Evolutionary conservation across 1,140 invertebrate genomes (phyloP).

Genomic region (Apis florea): DNA sequence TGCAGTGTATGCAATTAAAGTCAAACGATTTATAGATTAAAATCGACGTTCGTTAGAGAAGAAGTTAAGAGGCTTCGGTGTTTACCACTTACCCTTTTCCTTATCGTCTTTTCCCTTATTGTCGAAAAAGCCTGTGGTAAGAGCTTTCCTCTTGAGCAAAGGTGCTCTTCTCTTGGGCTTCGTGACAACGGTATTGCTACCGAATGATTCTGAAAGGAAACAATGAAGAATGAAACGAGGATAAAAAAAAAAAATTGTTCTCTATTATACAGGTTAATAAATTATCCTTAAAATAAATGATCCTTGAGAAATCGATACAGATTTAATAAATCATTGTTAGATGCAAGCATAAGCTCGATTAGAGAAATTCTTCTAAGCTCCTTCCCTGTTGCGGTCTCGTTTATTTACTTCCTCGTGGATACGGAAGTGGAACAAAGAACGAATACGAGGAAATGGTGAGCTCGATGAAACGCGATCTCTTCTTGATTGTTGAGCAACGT

Average conservation of each 20-base stretch:
- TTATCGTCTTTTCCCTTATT: slow-evolving; percentile 85
- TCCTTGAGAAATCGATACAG: not conserved
- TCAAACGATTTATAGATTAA: no score
- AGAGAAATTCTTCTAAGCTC: not conserved
- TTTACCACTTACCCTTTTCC: slow-evolving; percentile 83
- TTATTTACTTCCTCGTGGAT: slow-evolving; percentile 24
- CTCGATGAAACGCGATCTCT: slow-evolving; percentile 38
- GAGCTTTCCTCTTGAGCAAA: slow-evolving; percentile 89
- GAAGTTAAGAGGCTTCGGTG: not conserved
- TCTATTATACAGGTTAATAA: no score
- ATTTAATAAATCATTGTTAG: no score
- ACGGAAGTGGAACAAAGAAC: slow-evolving; percentile 46
- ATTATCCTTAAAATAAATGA: no score
- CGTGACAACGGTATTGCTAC: slow-evolving; percentile 73
- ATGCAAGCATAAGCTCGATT: not conserved
- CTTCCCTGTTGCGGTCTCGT: slow-evolving; percentile 14
- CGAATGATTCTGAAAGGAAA: slow-evolving; percentile 76
- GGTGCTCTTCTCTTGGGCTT: slow-evolving; percentile 89
- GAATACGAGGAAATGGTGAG: slow-evolving; percentile 22
- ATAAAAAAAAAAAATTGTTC: no score
- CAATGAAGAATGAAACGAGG: not conserved
- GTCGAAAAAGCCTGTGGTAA: slow-evolving; percentile 92
- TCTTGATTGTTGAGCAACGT: slow-evolving; percentile 37
- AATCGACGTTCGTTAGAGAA: no score
- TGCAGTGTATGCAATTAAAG: no score